Evolutionary conservation across 2,888 invertebrate species (phyloP).

Genomic region (Metacarcinus magister): DNA sequence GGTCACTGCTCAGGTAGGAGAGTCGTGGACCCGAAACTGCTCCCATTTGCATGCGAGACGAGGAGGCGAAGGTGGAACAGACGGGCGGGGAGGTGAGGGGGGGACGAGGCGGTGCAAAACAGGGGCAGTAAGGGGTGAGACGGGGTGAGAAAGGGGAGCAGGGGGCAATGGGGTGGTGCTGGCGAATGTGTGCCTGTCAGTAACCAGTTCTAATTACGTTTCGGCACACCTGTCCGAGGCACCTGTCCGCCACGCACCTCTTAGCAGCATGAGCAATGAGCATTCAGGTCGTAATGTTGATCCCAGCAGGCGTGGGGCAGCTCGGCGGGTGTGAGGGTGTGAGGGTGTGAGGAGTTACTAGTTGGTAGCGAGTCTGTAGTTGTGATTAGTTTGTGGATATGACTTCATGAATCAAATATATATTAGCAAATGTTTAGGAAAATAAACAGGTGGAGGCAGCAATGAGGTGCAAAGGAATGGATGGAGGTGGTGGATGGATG

Average conservation of each 20-base stretch:
- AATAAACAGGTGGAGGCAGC: background rate
- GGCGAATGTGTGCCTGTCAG: background rate
- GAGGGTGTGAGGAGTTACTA: background rate
- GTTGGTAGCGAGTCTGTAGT: background rate
- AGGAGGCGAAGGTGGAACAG: background rate
- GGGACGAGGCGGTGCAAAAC: background rate
- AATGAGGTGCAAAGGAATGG: background rate
- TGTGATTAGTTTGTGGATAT: background rate
- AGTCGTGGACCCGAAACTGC: background rate
- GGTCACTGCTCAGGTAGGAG: constrained; percentile 26
- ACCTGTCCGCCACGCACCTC: constrained; percentile 1
- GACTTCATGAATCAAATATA: background rate
- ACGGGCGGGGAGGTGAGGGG: background rate
- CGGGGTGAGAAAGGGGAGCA: background rate
- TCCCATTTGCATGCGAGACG: constrained; percentile 14
- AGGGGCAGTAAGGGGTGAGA: background rate
- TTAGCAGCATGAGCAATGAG: constrained; percentile 20
- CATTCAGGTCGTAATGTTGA: constrained; percentile 21
- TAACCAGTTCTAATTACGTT: constrained; percentile 32
- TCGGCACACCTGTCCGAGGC: background rate
- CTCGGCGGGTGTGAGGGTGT: background rate
- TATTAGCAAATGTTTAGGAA: background rate
- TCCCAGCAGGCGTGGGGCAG: background rate
- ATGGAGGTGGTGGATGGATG: background rate
- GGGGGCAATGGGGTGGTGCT: background rate